Evolutionary conservation across 2,888 invertebrate genomes (phyloP), one percentile per base, ranked within the genome.

Genomic region (Linyphia triangularis): DNA sequence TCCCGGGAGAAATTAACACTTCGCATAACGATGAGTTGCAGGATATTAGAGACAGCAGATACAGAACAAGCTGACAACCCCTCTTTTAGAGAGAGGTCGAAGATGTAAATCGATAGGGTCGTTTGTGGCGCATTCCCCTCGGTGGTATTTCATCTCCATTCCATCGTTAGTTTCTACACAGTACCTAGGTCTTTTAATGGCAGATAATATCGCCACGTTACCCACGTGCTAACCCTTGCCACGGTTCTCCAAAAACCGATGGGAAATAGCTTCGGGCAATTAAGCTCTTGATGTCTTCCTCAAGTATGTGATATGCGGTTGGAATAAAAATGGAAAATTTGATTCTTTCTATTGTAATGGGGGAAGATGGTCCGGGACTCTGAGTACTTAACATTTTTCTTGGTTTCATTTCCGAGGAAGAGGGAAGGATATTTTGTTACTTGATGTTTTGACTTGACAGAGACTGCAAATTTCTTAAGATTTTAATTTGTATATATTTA

Each of bases 191-290:
- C 13, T 51, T 51, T 51, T 51, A 51, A 51, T 51, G 51, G 51
- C 51, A 51, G 51, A 51, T 51, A 13, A 51, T 51, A 51, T 51
- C 51, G n/a, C 16, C 51, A n/a, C n/a, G n/a, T n/a, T n/a, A n/a
- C n/a, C n/a, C n/a, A n/a, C n/a, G n/a, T n/a, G n/a, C n/a, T n/a
- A n/a, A n/a, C n/a, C n/a, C n/a, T n/a, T n/a, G n/a, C n/a, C n/a
- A n/a, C n/a, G 13, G n/a, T 40, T 61, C 61, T 77, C 61, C 75
- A 77, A 61, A 77, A 77, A 63, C 75, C 61, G 37, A 61, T 61
- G 61, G 30, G 40, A 61, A 77, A 24, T 0, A 61, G 61, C 63
- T 26, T 22, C 24, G 61, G 75, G 59, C 61, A 61, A 61, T 77
- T 77, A 61, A 22, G 37, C 37, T 77, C 37, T 37, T 10, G 24